A percentile compares a stretch with the other conserved stretches of the same genome.
These are phyloP conservation scores for Apodemus agrarius DNA, from an alignment of 2,797 vertebrate genomes.

Conservation along the genomic window DNA sequence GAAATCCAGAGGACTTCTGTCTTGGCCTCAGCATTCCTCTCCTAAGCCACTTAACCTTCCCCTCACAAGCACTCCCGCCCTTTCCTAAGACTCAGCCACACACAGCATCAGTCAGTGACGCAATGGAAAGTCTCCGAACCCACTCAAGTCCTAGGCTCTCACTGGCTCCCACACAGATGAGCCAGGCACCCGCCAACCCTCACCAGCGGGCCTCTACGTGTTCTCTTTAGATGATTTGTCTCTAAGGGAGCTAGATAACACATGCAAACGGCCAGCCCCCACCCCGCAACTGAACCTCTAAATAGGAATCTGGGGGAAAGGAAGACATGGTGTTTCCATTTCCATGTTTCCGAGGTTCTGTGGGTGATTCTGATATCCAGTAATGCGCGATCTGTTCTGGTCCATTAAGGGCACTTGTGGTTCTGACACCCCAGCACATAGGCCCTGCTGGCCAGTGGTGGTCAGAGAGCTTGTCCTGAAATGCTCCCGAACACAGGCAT, in stretches of 20 bases:
- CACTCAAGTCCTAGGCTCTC: background rate
- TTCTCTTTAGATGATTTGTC: slow-evolving; percentile 3
- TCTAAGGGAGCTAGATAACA: slow-evolving; percentile 6
- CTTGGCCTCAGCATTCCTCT: slow-evolving; percentile 2
- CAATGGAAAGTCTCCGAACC: background rate
- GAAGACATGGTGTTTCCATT: background rate
- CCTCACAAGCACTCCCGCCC: background rate
- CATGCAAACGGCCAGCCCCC: background rate
- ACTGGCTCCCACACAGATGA: background rate
- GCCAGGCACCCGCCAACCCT: background rate
- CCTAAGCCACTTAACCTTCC: background rate
- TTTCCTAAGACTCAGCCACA: background rate
- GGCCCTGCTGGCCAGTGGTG: background rate
- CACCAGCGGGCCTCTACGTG: background rate
- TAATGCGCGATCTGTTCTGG: background rate
- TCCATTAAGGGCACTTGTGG: background rate
- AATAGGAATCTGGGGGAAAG: background rate
- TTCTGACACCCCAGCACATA: background rate
- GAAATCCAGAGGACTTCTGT: background rate
- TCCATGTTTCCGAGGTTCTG: background rate
- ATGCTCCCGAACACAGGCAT: background rate
- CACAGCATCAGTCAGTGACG: background rate
- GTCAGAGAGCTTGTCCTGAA: background rate
- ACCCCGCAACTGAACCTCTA: background rate
- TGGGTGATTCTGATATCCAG: background rate